phyloP scores from a whole-genome alignment of 1,140 invertebrate species.

The Dendrolimus punctatus region DNA sequence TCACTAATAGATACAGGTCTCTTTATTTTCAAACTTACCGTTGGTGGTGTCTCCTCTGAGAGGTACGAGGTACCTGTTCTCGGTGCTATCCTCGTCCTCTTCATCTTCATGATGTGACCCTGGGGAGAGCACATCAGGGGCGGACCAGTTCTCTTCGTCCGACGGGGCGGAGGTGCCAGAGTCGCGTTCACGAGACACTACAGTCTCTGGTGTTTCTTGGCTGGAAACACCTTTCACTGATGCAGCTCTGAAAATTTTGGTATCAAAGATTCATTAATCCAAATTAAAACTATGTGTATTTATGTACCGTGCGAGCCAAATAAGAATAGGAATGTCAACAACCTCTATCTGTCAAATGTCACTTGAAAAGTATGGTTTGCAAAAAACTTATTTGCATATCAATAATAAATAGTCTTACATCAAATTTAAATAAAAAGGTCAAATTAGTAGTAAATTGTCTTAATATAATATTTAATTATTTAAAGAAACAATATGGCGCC shows the following conservation, averaged over 20 bases:
- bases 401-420: too few relatives aligned
- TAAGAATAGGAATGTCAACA: too few relatives aligned
- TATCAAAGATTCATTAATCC: neutral
- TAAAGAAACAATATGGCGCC: too few relatives aligned
- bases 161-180: constrained; percentile 10
- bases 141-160: constrained; percentile 23
- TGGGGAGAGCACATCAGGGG: constrained; percentile 45
- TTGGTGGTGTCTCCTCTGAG: constrained; percentile 23
- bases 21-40: constrained; percentile 18
- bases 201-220: constrained; percentile 17
- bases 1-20: neutral
- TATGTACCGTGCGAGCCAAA: too few relatives aligned
- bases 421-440: too few relatives aligned
- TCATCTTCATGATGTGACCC: constrained; percentile 37
- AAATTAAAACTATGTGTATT: neutral
- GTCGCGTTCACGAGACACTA: constrained; percentile 12
- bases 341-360: too few relatives aligned
- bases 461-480: too few relatives aligned
- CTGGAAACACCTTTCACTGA: constrained; percentile 23
- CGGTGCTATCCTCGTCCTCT: constrained; percentile 23
- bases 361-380: too few relatives aligned
- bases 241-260: constrained; percentile 24
- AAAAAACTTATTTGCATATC: too few relatives aligned
- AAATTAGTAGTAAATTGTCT: too few relatives aligned
- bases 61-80: constrained; percentile 31